phyloP scores from a whole-genome alignment of 1,140 invertebrate genomes.

The Spodoptera litura region DNA sequence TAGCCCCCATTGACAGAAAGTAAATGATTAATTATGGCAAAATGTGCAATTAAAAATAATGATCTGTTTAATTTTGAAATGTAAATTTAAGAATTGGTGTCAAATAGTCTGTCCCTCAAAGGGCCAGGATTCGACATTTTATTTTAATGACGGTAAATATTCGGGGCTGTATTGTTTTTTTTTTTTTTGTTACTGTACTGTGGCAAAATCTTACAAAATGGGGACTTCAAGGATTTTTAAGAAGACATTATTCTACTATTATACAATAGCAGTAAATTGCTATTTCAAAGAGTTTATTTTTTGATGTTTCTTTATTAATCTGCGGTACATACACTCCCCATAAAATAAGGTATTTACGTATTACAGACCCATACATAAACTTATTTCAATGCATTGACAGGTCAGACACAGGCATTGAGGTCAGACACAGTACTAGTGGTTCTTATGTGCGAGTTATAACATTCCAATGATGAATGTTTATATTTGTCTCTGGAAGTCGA shows the following conservation, averaged over 20 bases:
- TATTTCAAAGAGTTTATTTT: conserved; percentile 35
- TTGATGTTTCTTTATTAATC: conserved; percentile 28
- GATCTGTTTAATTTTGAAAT: neutral
- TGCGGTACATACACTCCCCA: conserved; percentile 30
- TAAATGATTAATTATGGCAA: no score
- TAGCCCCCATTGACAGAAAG: no score
- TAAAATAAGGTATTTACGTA: conserved; percentile 6
- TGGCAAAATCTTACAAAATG: conserved; percentile 26
- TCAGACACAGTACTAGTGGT: neutral
- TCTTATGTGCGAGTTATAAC: neutral
- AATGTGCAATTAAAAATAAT: neutral
- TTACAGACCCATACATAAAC: no score
- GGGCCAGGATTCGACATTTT: neutral
- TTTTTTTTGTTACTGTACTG: conserved; percentile 26
- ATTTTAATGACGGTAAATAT: neutral
- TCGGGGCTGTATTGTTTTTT: conserved; percentile 18
- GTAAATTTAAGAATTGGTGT: neutral
- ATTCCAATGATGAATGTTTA: conserved; percentile 6
- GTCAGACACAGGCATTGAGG: no score
- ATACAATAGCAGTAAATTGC: conserved; percentile 4
- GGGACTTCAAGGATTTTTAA: neutral
- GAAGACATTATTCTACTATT: conserved; percentile 18
- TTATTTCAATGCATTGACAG: no score
- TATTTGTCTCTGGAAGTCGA: neutral
- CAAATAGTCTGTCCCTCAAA: neutral